Base-by-base conservation (phyloP, 2,888 invertebrate genomes). In the Sesia apiformis region DNA sequence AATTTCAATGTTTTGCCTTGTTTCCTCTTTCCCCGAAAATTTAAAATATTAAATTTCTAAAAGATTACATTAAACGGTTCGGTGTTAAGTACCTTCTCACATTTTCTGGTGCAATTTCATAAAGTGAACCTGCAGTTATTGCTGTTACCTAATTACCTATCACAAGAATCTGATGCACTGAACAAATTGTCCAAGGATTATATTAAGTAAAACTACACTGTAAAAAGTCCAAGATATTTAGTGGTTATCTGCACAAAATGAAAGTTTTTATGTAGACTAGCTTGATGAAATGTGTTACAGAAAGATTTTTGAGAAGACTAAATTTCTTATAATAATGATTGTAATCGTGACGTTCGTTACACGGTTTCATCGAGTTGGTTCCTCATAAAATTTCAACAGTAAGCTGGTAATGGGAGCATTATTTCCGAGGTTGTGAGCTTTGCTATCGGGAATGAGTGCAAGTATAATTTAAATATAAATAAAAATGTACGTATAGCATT, bases 371-470 rank as follows among this genome's bases (percentile, higher is more conserved):
- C 50, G 4, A 50, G 38, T 50, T 50, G 8, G 39, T 50, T 46
- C n/a, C 46, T 50, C 38, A 50, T 72, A 68, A 69, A 76, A 76
- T 72, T 70, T 78, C 74, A 76, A 78, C 79, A 74, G 74, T 77
- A 84, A 86, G 89, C 88, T 89, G 89, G 89, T 89, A 85, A 84
- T 87, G 88, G 89, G 89, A 89, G 88, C 89, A 89, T 88, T 67
- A 84, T 87, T 89, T 88, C 88, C 88, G 87, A 80, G 86, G 88
- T 89, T 88, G 88, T 88, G 88, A 88, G 76, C 76, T 81, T 79
- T 78, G 74, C 85, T 84, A 77, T 85, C 89, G 89, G 89, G 77
- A 89, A 88, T 88, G 81, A 83, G 78, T 87, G 86, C 84, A 79
- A 76, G 65, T 76, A 77, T 81, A 76, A 72, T 75, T 78, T 76